phyloP scores from a whole-genome alignment of 2,888 invertebrate species.

The Cheilosia vulpina region DNA sequence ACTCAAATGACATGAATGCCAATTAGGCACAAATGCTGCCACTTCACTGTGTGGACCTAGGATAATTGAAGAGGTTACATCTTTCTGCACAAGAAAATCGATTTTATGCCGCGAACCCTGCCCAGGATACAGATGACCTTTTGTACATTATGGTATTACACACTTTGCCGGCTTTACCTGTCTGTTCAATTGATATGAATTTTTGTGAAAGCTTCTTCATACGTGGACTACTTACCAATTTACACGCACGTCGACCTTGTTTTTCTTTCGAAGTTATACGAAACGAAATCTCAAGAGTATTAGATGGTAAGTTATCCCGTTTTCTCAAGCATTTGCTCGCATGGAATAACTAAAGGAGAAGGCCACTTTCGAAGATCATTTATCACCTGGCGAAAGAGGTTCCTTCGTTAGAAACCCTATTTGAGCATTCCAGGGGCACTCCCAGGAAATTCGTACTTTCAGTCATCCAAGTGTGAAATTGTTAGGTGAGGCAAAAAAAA shows the following conservation, averaged over 20 bases:
- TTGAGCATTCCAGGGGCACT: background rate
- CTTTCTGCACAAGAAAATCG: conserved; percentile 19
- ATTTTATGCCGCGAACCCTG: background rate
- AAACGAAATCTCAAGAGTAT: conserved; percentile 31
- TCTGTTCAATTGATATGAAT: conserved; percentile 8
- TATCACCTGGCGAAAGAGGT: conserved; percentile 48
- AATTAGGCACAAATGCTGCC: conserved; percentile 32
- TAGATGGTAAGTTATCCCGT: conserved; percentile 44
- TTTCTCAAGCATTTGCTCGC: conserved; percentile 18
- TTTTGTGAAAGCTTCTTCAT: conserved; percentile 1
- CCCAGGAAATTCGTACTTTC: conserved; percentile 7
- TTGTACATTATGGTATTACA: background rate
- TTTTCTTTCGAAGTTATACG: background rate
- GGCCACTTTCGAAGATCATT: conserved; percentile 43
- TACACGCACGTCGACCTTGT: background rate
- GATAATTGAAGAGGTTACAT: conserved; percentile 33
- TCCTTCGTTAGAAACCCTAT: background rate
- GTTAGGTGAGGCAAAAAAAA: background rate
- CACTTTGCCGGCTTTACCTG: background rate
- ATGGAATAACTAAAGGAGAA: conserved; percentile 23
- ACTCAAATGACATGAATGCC: conserved; percentile 16
- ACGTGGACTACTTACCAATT: conserved; percentile 13
- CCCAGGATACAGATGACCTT: conserved; percentile 23
- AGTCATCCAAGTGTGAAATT: conserved; percentile 7
- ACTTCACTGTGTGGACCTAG: background rate